Evolutionary conservation across 2,797 vertebrate genomes (phyloP).

Genomic region (Cetoscarus ocellatus): DNA sequence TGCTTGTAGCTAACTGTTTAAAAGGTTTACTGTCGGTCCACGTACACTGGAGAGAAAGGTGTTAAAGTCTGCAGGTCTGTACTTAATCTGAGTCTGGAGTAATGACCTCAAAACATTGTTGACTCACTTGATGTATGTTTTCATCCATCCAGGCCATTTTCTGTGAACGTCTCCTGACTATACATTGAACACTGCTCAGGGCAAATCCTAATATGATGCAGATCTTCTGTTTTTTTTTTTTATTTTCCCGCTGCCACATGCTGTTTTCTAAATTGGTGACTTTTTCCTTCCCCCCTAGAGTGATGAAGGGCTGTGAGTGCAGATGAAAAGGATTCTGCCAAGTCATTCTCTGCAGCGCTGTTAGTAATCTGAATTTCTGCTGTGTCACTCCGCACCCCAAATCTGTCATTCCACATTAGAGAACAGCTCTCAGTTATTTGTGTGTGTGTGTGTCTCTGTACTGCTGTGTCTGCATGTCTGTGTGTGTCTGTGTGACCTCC

Average conservation of each 20-base stretch:
- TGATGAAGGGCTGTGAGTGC: conserved; percentile 30
- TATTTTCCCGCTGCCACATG: conserved; percentile 4
- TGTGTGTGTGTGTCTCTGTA: conserved; percentile 18
- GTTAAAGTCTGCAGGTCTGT: conserved; percentile 26
- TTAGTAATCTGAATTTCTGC: conserved; percentile 55
- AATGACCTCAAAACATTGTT: conserved; percentile 17
- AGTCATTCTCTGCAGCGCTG: conserved; percentile 64
- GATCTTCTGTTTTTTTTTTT: conserved; percentile 12
- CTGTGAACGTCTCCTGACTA: background rate
- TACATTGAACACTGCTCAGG: background rate
- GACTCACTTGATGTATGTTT: conserved; percentile 1
- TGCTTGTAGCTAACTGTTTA: conserved; percentile 61
- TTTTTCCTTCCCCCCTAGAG: conserved; percentile 12
- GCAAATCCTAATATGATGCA: background rate
- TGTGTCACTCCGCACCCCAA: conserved; percentile 70
- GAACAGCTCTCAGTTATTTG: conserved; percentile 38
- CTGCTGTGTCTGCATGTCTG: conserved; percentile 9
- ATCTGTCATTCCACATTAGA: conserved; percentile 66
- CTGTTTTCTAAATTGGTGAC: background rate
- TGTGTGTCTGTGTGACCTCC: conserved; percentile 20
- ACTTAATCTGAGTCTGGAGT: conserved; percentile 10
- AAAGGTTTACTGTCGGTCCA: conserved; percentile 53
- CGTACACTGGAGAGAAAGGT: conserved; percentile 28
- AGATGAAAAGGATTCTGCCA: conserved; percentile 58
- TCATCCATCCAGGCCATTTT: background rate